Conservation (phyloP, 2,888 invertebrate genomes). For the Branchipolynoe longqiensis region DNA sequence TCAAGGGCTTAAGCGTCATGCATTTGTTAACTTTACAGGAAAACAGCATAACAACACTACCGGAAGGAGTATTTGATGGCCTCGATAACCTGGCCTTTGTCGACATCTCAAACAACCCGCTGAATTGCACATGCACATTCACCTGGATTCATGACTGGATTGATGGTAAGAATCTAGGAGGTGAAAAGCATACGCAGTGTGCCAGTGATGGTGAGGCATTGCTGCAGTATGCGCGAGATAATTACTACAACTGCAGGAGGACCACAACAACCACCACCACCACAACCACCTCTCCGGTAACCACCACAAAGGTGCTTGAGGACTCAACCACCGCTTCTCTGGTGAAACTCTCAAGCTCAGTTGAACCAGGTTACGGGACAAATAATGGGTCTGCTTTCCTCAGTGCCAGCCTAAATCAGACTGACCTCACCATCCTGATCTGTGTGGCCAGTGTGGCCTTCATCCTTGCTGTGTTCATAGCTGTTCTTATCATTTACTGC, state of each 20-base stretch:
- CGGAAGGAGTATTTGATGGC: constrained; percentile 17
- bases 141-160: constrained; percentile 52
- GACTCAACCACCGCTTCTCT: constrained; percentile 18
- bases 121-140: constrained; percentile 48
- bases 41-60: constrained; percentile 29
- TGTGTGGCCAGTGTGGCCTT: constrained; percentile 29
- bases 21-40: constrained; percentile 35
- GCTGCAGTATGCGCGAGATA: constrained; percentile 21
- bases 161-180: constrained; percentile 8
- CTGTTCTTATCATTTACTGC: constrained; percentile 30
- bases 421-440: not conserved
- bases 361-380: constrained; percentile 16
- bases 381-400: not conserved
- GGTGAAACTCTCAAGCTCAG: constrained; percentile 11
- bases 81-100: constrained; percentile 19
- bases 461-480: constrained; percentile 44
- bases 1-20: constrained; percentile 26
- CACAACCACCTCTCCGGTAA: not conserved
- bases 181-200: not conserved
- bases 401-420: not conserved
- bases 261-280: constrained; percentile 22
- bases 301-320: not conserved
- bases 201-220: not conserved
- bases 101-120: constrained; percentile 59
- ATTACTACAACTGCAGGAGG: constrained; percentile 1